Conservation (phyloP, 2,888 invertebrate species). For the Eupsilia transversa region DNA sequence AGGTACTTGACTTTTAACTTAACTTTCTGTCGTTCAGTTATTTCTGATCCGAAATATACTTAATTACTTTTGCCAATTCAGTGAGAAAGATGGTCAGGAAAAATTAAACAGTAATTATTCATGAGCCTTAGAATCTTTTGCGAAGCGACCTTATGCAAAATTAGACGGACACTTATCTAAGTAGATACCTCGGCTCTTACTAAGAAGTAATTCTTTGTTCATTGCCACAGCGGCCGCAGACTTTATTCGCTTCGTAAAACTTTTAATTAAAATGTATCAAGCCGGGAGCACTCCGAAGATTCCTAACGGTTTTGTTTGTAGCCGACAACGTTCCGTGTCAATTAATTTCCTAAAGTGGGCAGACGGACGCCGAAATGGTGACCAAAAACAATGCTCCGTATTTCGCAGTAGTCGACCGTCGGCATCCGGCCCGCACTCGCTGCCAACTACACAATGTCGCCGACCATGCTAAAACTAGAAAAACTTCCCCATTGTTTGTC, state of each 20-base stretch:
- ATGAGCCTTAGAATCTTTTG: slow-evolving; percentile 18
- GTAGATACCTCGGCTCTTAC: slow-evolving; percentile 67
- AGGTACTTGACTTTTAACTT: not conserved
- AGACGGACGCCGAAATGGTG: slow-evolving; percentile 80
- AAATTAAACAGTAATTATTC: slow-evolving; percentile 23
- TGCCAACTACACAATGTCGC: slow-evolving; percentile 83
- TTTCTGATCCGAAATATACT: not conserved
- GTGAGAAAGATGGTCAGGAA: not conserved
- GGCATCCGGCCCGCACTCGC: slow-evolving; percentile 78
- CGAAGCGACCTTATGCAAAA: slow-evolving; percentile 59
- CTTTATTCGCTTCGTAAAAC: slow-evolving; percentile 81
- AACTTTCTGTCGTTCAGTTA: not conserved
- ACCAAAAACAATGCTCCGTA: slow-evolving; percentile 83
- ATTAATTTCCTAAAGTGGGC: slow-evolving; percentile 87
- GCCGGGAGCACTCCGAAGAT: slow-evolving; percentile 79
- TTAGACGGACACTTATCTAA: slow-evolving; percentile 67
- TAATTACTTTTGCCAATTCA: not conserved
- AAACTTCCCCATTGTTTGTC: slow-evolving; percentile 82
- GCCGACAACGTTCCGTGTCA: slow-evolving; percentile 83
- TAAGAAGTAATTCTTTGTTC: slow-evolving; percentile 79
- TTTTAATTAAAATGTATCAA: slow-evolving; percentile 89
- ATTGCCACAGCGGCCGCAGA: slow-evolving; percentile 77
- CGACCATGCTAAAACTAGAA: slow-evolving; percentile 82
- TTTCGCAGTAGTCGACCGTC: slow-evolving; percentile 76
- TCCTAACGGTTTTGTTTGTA: slow-evolving; percentile 82